Evolutionary conservation across 2,888 invertebrate genomes (phyloP), one percentile per base, ranked within the genome.

Genomic region (Caradrina kadenii): DNA sequence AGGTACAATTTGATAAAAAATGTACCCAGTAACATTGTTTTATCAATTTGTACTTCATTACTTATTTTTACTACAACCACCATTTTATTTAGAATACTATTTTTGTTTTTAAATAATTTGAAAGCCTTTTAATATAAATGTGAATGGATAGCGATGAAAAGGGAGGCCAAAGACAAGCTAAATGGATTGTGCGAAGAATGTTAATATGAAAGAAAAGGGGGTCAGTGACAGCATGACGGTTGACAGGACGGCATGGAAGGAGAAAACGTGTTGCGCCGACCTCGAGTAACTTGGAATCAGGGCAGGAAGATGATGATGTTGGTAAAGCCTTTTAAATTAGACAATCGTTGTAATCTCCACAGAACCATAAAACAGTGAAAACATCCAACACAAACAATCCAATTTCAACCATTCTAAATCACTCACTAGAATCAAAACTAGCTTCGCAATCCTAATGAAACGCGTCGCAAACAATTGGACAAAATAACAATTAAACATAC

Each of bases 401-500:
- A 78, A 74, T 73, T 65, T 5, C 42, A 54, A 58, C 54, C 50
- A 77, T 62, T 58, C 63, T 54, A 50, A 78, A 70, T 72, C 63
- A 80, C 67, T 72, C 63, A 80, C 67, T 53, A 13, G 73, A 69
- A 76, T 76, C 79, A 70, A 67, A 83, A 73, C 78, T 67, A 74
- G 63, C 79, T 56, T 61, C 63, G 31, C 66, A 71, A 80, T 61
- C 60, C 74, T 79, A 78, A 58, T 75, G 60, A 70, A 82, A 81
- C 54, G 60, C 73, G 82, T 77, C 81, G 77, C 73, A 63, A 87
- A 84, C 83, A 83, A 81, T 79, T 78, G 80, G 76, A 83, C 86
- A 80, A 83, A 85, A 83, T 77, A 83, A 88, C 82, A 86, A 88
- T 89, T 87, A 89, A 83, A 86, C 85, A 80, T 82, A 67, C 63